A percentile compares a stretch with the other conserved stretches of the same genome.
These are phyloP conservation scores for Pungitius pungitius DNA, from an alignment of 2,113 vertebrate species.

Conservation along the genomic window DNA sequence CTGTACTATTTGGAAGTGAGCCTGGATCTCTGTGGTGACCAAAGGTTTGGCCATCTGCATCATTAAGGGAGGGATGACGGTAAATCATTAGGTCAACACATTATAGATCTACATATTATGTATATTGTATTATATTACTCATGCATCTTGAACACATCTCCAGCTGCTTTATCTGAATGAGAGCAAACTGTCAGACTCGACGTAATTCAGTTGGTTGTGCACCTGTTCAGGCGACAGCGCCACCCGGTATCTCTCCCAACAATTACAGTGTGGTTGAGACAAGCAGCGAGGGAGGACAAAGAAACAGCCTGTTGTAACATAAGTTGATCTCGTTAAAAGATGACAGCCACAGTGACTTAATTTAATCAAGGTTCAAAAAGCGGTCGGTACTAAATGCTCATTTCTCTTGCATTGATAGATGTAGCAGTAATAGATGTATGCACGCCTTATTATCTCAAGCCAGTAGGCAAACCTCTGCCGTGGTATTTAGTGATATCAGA, in stretches of 20 bases:
- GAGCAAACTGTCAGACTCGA: not conserved
- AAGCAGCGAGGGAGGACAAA: slow-evolving; percentile 29
- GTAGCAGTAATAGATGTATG: slow-evolving; percentile 14
- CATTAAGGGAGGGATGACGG: not conserved
- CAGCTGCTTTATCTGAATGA: not conserved
- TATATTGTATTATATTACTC: too few relatives aligned
- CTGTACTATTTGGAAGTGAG: not conserved
- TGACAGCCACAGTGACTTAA: slow-evolving; percentile 38
- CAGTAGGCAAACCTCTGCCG: not conserved
- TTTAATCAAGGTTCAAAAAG: slow-evolving; percentile 34
- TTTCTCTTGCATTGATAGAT: not conserved
- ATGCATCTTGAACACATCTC: not conserved
- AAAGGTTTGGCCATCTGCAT: not conserved
- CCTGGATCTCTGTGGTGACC: not conserved
- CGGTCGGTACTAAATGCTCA: slow-evolving; percentile 15
- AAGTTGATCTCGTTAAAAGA: slow-evolving; percentile 35
- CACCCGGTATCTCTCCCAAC: slow-evolving; percentile 8
- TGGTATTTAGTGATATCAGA: slow-evolving; percentile 5
- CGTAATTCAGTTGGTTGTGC: not conserved
- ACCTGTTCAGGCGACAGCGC: not conserved
- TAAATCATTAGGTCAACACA: not conserved
- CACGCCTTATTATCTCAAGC: not conserved
- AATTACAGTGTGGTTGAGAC: slow-evolving; percentile 20
- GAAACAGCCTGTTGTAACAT: slow-evolving; percentile 36
- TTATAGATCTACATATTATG: not conserved